Evolutionary conservation across 1,140 invertebrate species (phyloP), one percentile per base, ranked within the genome.

Genomic region (Tetranychus cinnabarinus): DNA sequence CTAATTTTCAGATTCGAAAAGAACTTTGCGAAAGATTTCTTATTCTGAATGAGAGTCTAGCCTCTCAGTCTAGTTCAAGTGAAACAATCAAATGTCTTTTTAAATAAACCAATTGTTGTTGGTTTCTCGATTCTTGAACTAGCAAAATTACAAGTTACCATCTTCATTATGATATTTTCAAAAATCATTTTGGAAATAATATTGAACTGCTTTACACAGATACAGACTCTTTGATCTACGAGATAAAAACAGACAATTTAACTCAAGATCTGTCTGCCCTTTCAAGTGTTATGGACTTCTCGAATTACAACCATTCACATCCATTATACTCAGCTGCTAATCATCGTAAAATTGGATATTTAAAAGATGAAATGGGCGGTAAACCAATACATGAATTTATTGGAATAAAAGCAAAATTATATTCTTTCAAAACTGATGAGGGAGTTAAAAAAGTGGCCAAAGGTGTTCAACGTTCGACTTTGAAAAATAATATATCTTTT

Each of bases 281-380:
- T 34, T 60, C 58, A 64, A 35, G 63, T 45, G 15, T 39, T 1
- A 65, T 67, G 1, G 65, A 66, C 31, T 61, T 60, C 0, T 68
- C 59, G 0, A 47, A 67, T 62, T 67, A 66, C 60, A 5, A 1
- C 54, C 47, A 66, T 64, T 39, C 64, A 12, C 47, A 63, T 66
- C 59, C n/a, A 0, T 37, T 64, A 62, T 56, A 37, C 13, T 10
- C 35, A 69, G 3, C 66, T 52, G 13, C 70, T 45, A 76, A 76
- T 64, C 75, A 74, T 66, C 77, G 77, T 64, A 69, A 74, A 4
- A 33, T 74, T 4, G 74, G 75, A 8, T 71, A 74, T 67, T 72
- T 77, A 65, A 78, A 76, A 68, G 74, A 76, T 69, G 75, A 77
- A 67, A 66, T 66, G 34, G 69, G 68, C 62, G 71, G 71, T 12